Evolutionary conservation across 2,888 invertebrate genomes (phyloP).

Genomic region (Lithosia quadra): DNA sequence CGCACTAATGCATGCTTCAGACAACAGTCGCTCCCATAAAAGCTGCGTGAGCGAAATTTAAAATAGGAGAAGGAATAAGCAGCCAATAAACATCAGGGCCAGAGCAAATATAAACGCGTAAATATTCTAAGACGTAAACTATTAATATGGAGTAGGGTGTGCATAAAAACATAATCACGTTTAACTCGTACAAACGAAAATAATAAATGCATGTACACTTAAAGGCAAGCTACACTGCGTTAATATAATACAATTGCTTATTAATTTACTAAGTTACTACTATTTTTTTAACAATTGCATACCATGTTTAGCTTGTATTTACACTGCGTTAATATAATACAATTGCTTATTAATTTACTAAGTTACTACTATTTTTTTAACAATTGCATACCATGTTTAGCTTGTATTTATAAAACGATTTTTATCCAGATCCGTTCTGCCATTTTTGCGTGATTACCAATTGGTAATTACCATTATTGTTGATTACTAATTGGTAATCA

Average conservation of each 20-base stretch:
- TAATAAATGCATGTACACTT: conserved; percentile 4
- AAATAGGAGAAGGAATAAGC: no score
- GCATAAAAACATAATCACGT: neutral
- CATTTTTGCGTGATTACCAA: neutral
- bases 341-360: neutral
- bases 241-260: neutral
- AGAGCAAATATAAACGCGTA: neutral
- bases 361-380: neutral
- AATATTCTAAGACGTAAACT: conserved; percentile 11
- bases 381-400: neutral
- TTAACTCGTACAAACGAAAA: conserved; percentile 19
- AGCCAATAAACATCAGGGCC: neutral
- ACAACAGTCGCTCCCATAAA: no score
- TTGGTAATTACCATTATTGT: no score
- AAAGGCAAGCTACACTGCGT: conserved; percentile 9
- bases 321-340: neutral
- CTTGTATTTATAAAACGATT: neutral
- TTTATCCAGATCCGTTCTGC: neutral
- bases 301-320: no score
- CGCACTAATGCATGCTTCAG: no score
- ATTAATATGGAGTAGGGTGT: conserved; percentile 6
- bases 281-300: neutral
- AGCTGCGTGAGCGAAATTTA: no score
- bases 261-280: neutral
- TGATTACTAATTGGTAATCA: no score